These are phyloP conservation scores for Hyposmocoma kahamanoa DNA, from an alignment of 1,140 invertebrate genomes.

Conservation along the genomic window DNA sequence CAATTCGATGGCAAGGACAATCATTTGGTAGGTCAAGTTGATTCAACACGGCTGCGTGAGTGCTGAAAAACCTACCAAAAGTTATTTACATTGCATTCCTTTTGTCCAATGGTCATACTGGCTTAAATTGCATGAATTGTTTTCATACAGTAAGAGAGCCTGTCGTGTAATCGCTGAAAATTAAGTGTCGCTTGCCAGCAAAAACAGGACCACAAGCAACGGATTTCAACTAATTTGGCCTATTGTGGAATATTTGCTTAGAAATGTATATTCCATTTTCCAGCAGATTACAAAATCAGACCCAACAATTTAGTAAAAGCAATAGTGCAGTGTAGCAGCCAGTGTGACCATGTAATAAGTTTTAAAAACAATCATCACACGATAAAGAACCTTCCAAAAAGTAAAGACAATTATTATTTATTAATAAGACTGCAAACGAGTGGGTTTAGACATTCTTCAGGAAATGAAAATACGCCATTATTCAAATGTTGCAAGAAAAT, in stretches of 20 bases:
- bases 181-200: no score
- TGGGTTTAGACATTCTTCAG: not conserved
- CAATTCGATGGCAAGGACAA: slow-evolving; percentile 11
- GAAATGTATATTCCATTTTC: no score
- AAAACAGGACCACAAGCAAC: no score
- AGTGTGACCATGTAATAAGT: slow-evolving; percentile 47
- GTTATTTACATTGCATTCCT: slow-evolving; percentile 71
- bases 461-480: not conserved
- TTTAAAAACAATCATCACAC: slow-evolving; percentile 63
- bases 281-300: no score
- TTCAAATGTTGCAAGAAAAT: no score
- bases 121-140: slow-evolving; percentile 17
- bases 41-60: slow-evolving; percentile 40
- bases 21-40: slow-evolving; percentile 49
- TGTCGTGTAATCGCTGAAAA: no score
- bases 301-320: slow-evolving; percentile 21
- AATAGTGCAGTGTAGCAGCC: slow-evolving; percentile 24
- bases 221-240: no score
- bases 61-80: slow-evolving; percentile 55
- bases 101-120: slow-evolving; percentile 44
- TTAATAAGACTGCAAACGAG: slow-evolving; percentile 9
- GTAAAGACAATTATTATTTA: slow-evolving; percentile 60
- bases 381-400: slow-evolving; percentile 50
- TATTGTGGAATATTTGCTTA: no score
- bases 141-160: slow-evolving; percentile 21